A percentile compares a stretch with the other conserved stretches of the same genome.
These are phyloP conservation scores for Cettia cetti DNA, from an alignment of 2,113 vertebrate species.

Conservation along the genomic window DNA sequence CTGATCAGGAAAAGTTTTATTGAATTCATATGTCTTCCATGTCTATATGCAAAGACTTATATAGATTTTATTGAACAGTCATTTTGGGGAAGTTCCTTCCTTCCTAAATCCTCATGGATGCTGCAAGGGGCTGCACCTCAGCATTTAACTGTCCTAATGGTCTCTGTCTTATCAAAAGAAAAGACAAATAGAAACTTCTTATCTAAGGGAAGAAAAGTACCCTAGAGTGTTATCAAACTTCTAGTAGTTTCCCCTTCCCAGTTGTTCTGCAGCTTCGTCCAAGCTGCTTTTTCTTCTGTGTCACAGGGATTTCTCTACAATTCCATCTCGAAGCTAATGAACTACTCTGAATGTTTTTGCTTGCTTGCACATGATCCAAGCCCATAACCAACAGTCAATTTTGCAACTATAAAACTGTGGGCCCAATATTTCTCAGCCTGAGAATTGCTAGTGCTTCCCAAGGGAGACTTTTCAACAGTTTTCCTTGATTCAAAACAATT, in stretches of 20 bases:
- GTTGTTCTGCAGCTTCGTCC: background rate
- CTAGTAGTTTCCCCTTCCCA: background rate
- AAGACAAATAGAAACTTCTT: background rate
- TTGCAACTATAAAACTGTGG: background rate
- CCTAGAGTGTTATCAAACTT: background rate
- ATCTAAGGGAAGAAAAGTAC: background rate
- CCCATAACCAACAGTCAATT: background rate
- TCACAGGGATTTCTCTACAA: background rate
- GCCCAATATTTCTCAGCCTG: too few relatives aligned
- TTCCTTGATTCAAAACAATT: too few relatives aligned
- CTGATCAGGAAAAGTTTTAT: background rate
- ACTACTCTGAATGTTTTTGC: background rate
- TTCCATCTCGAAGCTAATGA: background rate
- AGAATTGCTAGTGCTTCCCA: too few relatives aligned
- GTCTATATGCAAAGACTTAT: background rate
- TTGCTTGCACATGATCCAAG: background rate
- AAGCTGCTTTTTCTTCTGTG: background rate
- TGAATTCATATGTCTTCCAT: background rate
- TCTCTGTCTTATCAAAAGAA: background rate
- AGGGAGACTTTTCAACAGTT: too few relatives aligned
- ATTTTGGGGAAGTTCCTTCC: background rate
- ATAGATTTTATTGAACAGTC: background rate
- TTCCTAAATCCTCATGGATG: background rate
- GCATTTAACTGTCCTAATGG: background rate
- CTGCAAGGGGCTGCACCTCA: background rate